Evolutionary conservation across 2,888 invertebrate species (phyloP).

Genomic region (Tenthredo scrophulariae): DNA sequence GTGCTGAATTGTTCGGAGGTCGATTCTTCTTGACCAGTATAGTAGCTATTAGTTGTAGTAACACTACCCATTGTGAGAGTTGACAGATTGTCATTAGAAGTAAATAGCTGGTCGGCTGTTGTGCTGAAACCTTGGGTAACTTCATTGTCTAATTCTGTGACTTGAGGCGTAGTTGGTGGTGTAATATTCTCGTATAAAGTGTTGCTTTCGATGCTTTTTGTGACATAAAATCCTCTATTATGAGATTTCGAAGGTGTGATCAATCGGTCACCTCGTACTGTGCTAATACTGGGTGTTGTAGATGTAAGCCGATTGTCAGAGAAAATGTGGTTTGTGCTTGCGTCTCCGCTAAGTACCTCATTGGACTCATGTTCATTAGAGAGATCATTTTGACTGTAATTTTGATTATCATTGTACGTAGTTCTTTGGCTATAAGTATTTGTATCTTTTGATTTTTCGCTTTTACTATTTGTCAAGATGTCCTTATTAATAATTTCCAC

Average conservation of each 20-base stretch:
- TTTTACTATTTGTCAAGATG: not conserved
- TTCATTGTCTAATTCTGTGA: conserved; percentile 14
- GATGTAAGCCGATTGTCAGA: conserved; percentile 45
- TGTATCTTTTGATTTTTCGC: conserved; percentile 15
- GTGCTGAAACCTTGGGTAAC: not conserved
- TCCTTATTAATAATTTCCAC: conserved; percentile 36
- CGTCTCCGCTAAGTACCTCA: not conserved
- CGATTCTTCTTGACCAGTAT: not conserved
- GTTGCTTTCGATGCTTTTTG: conserved; percentile 57
- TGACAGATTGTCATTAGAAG: not conserved
- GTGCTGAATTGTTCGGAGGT: conserved; percentile 1
- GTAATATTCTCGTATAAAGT: conserved; percentile 40
- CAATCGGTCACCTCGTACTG: conserved; percentile 61
- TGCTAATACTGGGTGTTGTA: conserved; percentile 61
- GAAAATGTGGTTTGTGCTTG: conserved; percentile 42
- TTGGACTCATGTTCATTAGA: conserved; percentile 24
- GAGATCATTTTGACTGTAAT: conserved; percentile 3
- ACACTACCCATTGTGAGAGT: not conserved
- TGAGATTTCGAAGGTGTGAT: conserved; percentile 38
- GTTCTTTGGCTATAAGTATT: conserved; percentile 26
- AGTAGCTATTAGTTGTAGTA: not conserved
- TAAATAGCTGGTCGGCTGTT: not conserved
- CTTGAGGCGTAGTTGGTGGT: not conserved
- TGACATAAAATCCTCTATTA: conserved; percentile 62
- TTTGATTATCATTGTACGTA: not conserved